Conservation (phyloP, 2,113 vertebrate species). For the Thunnus thynnus region DNA sequence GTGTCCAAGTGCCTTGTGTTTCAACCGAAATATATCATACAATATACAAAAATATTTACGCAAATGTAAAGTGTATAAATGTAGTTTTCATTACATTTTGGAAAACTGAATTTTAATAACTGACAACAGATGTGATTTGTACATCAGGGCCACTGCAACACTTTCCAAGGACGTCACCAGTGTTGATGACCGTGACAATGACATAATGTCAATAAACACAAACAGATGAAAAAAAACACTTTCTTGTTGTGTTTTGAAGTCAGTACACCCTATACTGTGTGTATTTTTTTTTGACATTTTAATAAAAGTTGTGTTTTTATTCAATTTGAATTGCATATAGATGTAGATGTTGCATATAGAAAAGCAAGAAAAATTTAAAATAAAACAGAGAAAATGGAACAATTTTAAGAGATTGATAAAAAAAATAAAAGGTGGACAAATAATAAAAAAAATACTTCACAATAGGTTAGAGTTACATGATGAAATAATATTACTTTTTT, state of each 20-base stretch:
- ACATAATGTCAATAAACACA: conserved; percentile 73
- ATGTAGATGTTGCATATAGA: too few relatives aligned
- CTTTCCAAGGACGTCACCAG: conserved; percentile 43
- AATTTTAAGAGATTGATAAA: too few relatives aligned
- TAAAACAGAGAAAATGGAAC: too few relatives aligned
- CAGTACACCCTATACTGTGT: too few relatives aligned
- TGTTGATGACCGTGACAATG: conserved; percentile 50
- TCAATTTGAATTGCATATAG: too few relatives aligned
- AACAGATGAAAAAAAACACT: neutral
- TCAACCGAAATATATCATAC: conserved; percentile 86
- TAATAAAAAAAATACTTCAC: too few relatives aligned
- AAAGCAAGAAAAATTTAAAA: too few relatives aligned
- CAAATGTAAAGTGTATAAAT: conserved; percentile 64
- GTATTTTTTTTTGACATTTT: too few relatives aligned
- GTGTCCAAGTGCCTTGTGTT: conserved; percentile 89
- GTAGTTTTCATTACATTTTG: conserved; percentile 58
- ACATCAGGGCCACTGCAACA: conserved; percentile 62
- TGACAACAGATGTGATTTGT: conserved; percentile 72
- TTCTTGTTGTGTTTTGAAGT: neutral
- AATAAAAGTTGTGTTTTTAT: too few relatives aligned
- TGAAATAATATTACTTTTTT: too few relatives aligned
- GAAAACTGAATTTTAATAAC: conserved; percentile 32
- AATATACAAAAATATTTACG: conserved; percentile 55
- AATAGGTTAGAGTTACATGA: too few relatives aligned
- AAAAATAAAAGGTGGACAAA: too few relatives aligned